A percentile compares a stretch with the other conserved stretches of the same genome.
Conservation (phyloP, 2,888 invertebrate species). For the Lycaena phlaeas region DNA sequence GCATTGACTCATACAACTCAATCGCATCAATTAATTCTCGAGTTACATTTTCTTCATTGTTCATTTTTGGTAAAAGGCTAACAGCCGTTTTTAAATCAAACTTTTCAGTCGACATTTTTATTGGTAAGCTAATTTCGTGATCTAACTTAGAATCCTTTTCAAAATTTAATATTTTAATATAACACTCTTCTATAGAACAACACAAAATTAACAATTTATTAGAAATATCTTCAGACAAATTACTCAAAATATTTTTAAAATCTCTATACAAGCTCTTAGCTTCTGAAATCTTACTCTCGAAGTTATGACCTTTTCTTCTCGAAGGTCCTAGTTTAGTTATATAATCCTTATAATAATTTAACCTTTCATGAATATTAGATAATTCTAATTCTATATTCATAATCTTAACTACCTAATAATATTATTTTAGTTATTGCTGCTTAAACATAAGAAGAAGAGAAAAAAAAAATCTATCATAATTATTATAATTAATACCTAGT, state of each 20-base stretch:
- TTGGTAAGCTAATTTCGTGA: no score
- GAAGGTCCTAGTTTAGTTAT: no score
- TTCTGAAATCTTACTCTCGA: no score
- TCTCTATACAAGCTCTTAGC: not conserved
- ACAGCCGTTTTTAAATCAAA: conserved; percentile 16
- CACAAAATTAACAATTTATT: not conserved
- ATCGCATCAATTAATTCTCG: conserved; percentile 12
- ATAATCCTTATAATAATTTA: no score
- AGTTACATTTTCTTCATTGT: conserved; percentile 10
- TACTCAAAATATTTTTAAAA: not conserved
- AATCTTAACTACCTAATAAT: not conserved
- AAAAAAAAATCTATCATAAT: not conserved
- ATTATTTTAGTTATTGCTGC: no score
- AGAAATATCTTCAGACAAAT: not conserved
- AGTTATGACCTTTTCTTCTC: no score
- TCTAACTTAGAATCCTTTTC: no score
- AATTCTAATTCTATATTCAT: not conserved
- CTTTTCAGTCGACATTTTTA: no score
- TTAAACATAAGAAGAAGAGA: not conserved
- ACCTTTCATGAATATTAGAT: not conserved
- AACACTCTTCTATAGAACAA: not conserved
- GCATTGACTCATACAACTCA: conserved; percentile 12
- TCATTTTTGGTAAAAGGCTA: conserved; percentile 13
- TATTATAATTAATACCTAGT: not conserved
- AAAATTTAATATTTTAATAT: not conserved